Evolutionary conservation across 2,888 invertebrate species (phyloP), one percentile per base, ranked within the genome.

Genomic region (Chrysolina haemoptera): DNA sequence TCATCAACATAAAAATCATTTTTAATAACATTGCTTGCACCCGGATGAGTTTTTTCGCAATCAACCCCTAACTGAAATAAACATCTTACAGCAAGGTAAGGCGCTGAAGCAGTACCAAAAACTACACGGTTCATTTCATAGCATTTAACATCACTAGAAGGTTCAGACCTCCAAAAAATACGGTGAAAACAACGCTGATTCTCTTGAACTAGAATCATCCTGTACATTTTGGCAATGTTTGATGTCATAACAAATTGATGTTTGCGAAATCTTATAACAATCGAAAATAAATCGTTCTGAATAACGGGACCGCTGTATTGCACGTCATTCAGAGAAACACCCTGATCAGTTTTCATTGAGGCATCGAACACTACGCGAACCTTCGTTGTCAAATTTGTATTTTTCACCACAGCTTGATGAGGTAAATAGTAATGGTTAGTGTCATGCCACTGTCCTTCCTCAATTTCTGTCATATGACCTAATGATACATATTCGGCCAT

Each of bases 1-100:
- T 79, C 81, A 63, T 81, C 80, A 14, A 81, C 74, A 59, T 78
- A 80, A 53, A 81, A 81, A 62, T 79, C 72, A 20, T 48, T 75
- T 64, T 62, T 68, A 22, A 79, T 76, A 14, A 73, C 70, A 50
- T 59, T 12, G 53, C 73, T 62, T 14, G 74, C 75, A 16, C 27
- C 20, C 8, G 80, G 76, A 70, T 65, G 72, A 14, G 27, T 59
- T 14, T 12, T 11, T 59, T 70, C 46, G 20, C 68, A 64, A 20
- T 78, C 75, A n/a, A 64, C 20, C 4, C 73, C 79, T 40, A 79
- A 64, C 66, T 77, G 76, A 48, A 63, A 63, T n/a, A 77, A 63
- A 73, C 75, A 73, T 27, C 77, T 50, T 11, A 72, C 63, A n/a
- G 74, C 79, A 1, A 83, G 63, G 62, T 79, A 78, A 14, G 75